These are phyloP conservation scores for Cerceris rybyensis DNA, from an alignment of 2,888 invertebrate genomes.

Conservation along the genomic window DNA sequence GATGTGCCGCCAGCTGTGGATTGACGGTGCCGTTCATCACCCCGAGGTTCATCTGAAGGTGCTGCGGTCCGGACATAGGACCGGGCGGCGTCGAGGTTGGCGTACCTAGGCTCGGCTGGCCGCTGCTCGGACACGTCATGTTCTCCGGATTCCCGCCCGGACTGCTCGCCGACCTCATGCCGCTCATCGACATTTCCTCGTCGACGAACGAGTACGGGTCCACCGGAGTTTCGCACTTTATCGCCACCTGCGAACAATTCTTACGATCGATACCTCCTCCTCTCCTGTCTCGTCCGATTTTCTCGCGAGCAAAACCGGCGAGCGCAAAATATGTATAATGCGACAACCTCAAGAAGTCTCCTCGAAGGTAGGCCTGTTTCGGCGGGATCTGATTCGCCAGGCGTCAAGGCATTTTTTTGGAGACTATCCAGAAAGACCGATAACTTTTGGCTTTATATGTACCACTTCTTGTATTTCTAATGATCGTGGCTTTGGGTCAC, in stretches of 20 bases:
- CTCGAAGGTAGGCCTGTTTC: too few relatives aligned
- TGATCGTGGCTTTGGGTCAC: too few relatives aligned
- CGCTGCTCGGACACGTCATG: conserved; percentile 75
- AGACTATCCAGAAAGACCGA: too few relatives aligned
- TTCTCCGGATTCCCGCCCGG: conserved; percentile 78
- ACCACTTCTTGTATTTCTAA: too few relatives aligned
- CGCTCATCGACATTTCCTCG: conserved; percentile 87
- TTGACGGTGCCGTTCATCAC: conserved; percentile 78
- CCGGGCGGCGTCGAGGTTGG: conserved; percentile 77
- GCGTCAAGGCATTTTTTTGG: too few relatives aligned
- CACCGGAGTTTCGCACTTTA: conserved; percentile 86
- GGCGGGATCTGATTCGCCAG: too few relatives aligned
- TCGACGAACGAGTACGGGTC: conserved; percentile 94
- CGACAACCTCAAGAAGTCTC: too few relatives aligned
- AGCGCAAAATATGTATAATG: too few relatives aligned
- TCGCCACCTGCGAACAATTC: conserved; percentile 75
- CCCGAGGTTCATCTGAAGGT: conserved; percentile 75
- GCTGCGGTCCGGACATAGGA: conserved; percentile 73
- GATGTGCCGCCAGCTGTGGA: conserved; percentile 75
- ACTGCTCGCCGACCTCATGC: conserved; percentile 83
- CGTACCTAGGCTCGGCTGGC: conserved; percentile 74
- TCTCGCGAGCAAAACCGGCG: too few relatives aligned
- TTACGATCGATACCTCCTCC: too few relatives aligned
- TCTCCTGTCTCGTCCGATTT: too few relatives aligned
- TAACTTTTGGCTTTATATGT: too few relatives aligned